phyloP scores from a whole-genome alignment of 2,113 vertebrate species.

The Lepus timidus region DNA sequence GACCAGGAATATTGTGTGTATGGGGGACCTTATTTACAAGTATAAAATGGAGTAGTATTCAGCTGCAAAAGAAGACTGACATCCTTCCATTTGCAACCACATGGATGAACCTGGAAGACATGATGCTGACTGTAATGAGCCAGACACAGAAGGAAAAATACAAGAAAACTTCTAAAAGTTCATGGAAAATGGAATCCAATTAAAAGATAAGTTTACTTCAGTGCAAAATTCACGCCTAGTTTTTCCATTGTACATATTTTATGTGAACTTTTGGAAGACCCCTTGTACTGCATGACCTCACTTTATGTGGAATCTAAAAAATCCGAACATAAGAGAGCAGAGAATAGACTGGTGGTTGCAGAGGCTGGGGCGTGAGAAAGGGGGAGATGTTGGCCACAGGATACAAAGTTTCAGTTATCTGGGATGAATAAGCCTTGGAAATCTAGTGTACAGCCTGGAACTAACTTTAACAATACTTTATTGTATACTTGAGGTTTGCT shows the following conservation, averaged over 20 bases:
- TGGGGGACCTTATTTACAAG: accelerated
- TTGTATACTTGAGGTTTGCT: not conserved
- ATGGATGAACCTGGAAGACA: not conserved
- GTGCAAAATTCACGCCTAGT: too few relatives aligned
- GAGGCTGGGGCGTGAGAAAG: not conserved
- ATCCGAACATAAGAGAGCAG: not conserved
- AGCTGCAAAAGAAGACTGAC: not conserved
- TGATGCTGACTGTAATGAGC: not conserved
- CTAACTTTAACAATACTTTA: not conserved
- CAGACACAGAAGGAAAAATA: not conserved
- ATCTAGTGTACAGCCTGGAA: too few relatives aligned
- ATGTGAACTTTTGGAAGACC: too few relatives aligned
- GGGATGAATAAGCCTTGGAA: not conserved
- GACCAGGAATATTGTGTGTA: not conserved
- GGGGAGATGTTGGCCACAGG: not conserved
- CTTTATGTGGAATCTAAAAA: not conserved
- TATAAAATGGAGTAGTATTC: not conserved
- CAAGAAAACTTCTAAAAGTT: too few relatives aligned
- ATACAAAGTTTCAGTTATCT: not conserved
- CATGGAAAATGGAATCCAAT: too few relatives aligned
- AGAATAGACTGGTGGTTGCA: not conserved
- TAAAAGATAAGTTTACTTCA: too few relatives aligned
- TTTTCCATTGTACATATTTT: too few relatives aligned
- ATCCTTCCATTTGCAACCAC: not conserved
- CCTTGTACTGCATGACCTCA: not conserved